Base-by-base conservation (phyloP, 2,797 vertebrate species). In the Hybognathus amarus region DNA sequence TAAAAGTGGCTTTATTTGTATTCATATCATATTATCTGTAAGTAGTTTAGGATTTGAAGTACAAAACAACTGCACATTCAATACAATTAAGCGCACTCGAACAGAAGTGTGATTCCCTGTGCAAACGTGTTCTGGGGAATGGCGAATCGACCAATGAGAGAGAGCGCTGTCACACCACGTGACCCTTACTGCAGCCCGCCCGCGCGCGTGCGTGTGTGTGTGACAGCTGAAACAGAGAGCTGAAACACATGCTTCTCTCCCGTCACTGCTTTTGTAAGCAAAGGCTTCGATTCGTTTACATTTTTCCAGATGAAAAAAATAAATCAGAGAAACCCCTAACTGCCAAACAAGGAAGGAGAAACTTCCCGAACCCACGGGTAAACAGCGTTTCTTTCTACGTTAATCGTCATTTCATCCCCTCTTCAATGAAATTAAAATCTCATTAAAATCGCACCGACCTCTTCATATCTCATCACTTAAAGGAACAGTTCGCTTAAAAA, bases 221-320 rank as follows among this genome's bases (percentile, higher is more conserved):
- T 13, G 42, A 45, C 4, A 17, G 24, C 42, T 79, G 63, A 42
- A 42, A 36, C 76, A 17, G 12, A 10, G 38, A 40, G 2, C 45
- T 67, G 45, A 67, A 52, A 38, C 63, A 40, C 33, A 52, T 6
- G 12, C 11, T 64, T 50, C 63, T 38, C 61, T 67, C 30, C 45
- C 11, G 61, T 67, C 22, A 52, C 27, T 66, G 63, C 45, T 38
- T 36, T 30, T 68, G 15, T 79, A 42, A 79, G 33, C 64, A 79
- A 79, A 8, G 5, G n/a, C 10, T 38, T 68, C 3, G 1, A 40
- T 69, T 20, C 40, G 77, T 54, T 79, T 20, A 79, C 47, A 79
- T 68, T 68, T 67, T 47, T 68, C 47, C 9, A 6, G 33, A 79
- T 54, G 77, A 52, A n/a, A 56, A 38, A 67, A 24, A 79, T 67